Percentiles rank a stretch among this genome's conserved stretches.
These are phyloP conservation scores for Ceratitis capitata DNA, from an alignment of 1,140 invertebrate species.

Conservation along the genomic window DNA sequence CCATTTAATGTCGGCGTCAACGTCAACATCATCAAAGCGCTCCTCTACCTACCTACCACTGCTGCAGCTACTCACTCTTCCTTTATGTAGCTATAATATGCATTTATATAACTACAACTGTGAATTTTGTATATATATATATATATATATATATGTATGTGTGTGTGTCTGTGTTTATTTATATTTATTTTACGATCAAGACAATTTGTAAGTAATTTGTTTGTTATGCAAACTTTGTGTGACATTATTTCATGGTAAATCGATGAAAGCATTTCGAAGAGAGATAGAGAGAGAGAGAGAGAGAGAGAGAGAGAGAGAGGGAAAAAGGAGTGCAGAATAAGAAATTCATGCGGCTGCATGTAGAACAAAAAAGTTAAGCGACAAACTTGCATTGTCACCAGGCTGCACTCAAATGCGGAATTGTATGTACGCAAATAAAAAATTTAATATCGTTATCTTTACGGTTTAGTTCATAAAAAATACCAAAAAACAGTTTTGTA, in stretches of 20 bases:
- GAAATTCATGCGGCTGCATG: neutral
- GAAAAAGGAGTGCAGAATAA: too few relatives aligned
- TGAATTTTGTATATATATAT: too few relatives aligned
- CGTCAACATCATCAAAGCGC: neutral
- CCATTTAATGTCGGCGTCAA: conserved; percentile 32
- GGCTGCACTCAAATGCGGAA: neutral
- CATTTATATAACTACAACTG: too few relatives aligned
- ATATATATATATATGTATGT: too few relatives aligned
- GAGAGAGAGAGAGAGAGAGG: neutral
- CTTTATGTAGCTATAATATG: too few relatives aligned
- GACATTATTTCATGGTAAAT: conserved; percentile 35
- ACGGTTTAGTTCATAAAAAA: too few relatives aligned
- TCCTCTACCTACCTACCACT: neutral
- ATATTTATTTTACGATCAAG: neutral
- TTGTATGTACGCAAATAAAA: neutral
- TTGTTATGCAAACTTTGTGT: conserved; percentile 25
- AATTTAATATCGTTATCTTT: too few relatives aligned
- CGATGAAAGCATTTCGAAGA: neutral
- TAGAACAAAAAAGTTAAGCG: conserved; percentile 8
- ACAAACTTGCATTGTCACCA: neutral
- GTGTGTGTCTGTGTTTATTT: neutral
- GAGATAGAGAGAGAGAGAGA: neutral
- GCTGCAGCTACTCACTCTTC: too few relatives aligned
- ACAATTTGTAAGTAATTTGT: conserved; percentile 43
- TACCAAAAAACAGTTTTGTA: too few relatives aligned